Evolutionary conservation across 2,797 vertebrate genomes (phyloP).

Genomic region (Dipus sagitta): DNA sequence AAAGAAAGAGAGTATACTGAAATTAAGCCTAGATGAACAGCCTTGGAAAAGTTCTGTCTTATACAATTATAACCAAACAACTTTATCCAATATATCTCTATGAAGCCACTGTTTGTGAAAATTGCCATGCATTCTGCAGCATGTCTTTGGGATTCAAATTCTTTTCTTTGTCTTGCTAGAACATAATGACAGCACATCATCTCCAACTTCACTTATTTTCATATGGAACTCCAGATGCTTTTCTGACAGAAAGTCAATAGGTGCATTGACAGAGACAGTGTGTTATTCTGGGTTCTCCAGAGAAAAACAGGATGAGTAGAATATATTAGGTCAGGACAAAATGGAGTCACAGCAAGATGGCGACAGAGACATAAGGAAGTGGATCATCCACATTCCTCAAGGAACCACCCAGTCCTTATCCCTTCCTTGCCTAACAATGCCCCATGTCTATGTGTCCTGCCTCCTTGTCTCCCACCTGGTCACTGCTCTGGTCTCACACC

Average conservation of each 20-base stretch:
- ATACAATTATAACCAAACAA: conserved; percentile 57
- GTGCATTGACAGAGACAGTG: neutral
- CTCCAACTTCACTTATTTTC: conserved; percentile 24
- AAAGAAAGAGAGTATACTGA: conserved; percentile 62
- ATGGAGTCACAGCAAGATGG: too few relatives aligned
- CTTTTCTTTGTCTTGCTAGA: conserved; percentile 21
- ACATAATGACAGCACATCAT: neutral
- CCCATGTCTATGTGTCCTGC: too few relatives aligned
- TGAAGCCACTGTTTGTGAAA: neutral
- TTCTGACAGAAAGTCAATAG: conserved; percentile 10
- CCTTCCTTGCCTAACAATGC: too few relatives aligned
- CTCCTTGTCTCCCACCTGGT: too few relatives aligned
- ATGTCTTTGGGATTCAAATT: neutral
- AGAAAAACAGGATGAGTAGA: too few relatives aligned
- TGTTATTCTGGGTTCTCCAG: too few relatives aligned
- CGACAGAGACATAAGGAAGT: too few relatives aligned
- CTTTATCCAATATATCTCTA: neutral
- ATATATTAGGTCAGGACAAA: too few relatives aligned
- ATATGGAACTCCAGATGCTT: neutral
- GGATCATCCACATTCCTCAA: too few relatives aligned
- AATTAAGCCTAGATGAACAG: conserved; percentile 67
- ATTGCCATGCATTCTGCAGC: neutral
- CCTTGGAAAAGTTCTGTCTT: neutral
- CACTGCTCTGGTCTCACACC: too few relatives aligned
- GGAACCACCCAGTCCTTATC: too few relatives aligned